Conservation (phyloP, 2,113 vertebrate genomes). For the Dipodomys spectabilis region DNA sequence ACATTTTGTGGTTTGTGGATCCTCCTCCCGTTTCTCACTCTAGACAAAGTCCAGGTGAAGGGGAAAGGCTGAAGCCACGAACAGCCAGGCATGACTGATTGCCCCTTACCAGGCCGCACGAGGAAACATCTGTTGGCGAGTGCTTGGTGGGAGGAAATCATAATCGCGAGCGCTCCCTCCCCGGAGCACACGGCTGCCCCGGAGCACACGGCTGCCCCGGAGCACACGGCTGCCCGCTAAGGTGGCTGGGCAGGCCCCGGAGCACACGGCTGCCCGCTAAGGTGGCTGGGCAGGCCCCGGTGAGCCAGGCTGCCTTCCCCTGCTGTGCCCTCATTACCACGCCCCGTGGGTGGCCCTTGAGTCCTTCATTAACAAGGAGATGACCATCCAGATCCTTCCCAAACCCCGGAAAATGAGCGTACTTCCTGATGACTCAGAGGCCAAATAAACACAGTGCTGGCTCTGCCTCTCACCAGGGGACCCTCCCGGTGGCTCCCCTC, state of each 20-base stretch:
- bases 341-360: constrained; percentile 68
- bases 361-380: constrained; percentile 70
- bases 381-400: constrained; percentile 68
- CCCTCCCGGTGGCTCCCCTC: background rate
- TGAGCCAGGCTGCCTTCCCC: constrained; percentile 47
- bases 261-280: constrained; percentile 55
- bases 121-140: constrained; percentile 43
- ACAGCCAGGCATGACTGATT: constrained; percentile 40
- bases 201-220: too few species aligned
- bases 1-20: constrained; percentile 10
- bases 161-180: background rate
- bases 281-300: background rate
- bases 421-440: constrained; percentile 42
- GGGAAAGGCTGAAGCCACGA: constrained; percentile 40
- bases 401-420: constrained; percentile 67
- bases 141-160: background rate
- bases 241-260: background rate
- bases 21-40: constrained; percentile 57
- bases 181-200: constrained; percentile 46
- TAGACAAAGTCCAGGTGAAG: constrained; percentile 46
- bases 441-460: constrained; percentile 60
- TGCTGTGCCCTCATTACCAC: constrained; percentile 68
- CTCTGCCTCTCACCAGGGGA: constrained; percentile 33
- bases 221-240: constrained; percentile 59
- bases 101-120: background rate